Conservation (phyloP, 35 echinoderm and acorn worm genomes). For the Nesometra sesokonis region DNA sequence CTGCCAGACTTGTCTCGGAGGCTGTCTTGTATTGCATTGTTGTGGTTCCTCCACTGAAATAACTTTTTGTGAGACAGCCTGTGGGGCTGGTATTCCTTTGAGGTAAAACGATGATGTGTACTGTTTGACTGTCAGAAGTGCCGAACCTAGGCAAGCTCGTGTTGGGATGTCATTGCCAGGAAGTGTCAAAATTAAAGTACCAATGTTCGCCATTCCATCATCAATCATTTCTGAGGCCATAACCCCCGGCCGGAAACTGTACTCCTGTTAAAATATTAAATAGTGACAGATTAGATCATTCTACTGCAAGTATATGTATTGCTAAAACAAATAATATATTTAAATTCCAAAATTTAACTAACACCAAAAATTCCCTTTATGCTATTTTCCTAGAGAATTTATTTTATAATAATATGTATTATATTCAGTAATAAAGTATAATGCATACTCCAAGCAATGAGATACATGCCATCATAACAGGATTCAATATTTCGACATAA, state of each 20-base stretch:
- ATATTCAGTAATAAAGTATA: no score
- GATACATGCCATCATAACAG: no score
- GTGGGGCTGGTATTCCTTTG: neutral
- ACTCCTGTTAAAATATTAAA: neutral
- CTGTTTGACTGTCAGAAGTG: conserved; percentile 48
- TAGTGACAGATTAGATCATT: no score
- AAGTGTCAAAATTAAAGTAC: conserved; percentile 66
- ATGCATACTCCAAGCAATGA: no score
- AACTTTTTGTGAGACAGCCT: neutral
- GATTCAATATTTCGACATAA: no score
- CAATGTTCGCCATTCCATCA: conserved; percentile 80
- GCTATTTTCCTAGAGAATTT: no score
- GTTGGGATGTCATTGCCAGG: conserved; percentile 44
- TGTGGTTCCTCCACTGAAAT: neutral
- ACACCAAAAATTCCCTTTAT: no score
- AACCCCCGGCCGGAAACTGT: conserved; percentile 15
- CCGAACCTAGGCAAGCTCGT: conserved; percentile 72
- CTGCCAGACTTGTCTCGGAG: neutral
- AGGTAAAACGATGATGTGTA: neutral
- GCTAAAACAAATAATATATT: no score
- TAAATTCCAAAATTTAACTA: no score
- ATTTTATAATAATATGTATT: no score
- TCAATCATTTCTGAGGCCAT: conserved; percentile 70
- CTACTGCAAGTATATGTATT: no score
- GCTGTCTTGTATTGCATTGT: neutral